Base-by-base conservation (phyloP, 1,140 invertebrate genomes). In the Bathynomus jamesi region DNA sequence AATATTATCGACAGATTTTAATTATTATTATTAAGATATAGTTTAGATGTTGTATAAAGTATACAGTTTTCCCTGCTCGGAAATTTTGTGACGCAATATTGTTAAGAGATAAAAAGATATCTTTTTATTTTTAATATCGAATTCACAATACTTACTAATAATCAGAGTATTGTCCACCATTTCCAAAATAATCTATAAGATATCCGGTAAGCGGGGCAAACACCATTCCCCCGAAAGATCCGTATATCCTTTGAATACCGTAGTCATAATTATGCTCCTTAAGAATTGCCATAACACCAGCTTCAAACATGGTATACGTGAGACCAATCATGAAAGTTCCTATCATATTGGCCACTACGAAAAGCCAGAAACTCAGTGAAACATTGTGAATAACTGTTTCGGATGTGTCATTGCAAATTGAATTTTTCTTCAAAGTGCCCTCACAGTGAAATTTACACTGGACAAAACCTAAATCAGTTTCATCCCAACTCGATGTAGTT, bases 151-250 rank as follows among this genome's bases (percentile, higher is more conserved):
- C 75, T 76, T 63, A 76, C 75, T 73, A 71, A 60, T 73, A 76
- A 40, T 76, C 68, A 4, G 62, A 28, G 61, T 73, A 71, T 46
- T 69, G 65, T 28, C 32, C 61, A 5, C 75, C 75, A 21, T 73
- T 69, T 13, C 75, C 75, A 61, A 74, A 65, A 28, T 69, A 31
- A 53, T 76, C 75, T 7, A 76, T 73, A 29, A 74, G 53, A 32
- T 74, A 69, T 2, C 75, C 75, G 4, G 75, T 53, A 13, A 76
- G 61, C 17, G 75, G 75, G 2, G 75, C 75, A 17, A 73, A 71
- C 11, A 76, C 69, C 75, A 76, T 76, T 4, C 72, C 75, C 5
- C 75, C 75, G 32, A 76, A 21, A 13, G 75, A 76, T n/a, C 75
- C 75, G 31, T 76, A 71, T 31, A 76, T 68, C 27, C 75, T 67